These are phyloP conservation scores for Tortrix viridana DNA, from an alignment of 2,888 invertebrate species.

Conservation along the genomic window DNA sequence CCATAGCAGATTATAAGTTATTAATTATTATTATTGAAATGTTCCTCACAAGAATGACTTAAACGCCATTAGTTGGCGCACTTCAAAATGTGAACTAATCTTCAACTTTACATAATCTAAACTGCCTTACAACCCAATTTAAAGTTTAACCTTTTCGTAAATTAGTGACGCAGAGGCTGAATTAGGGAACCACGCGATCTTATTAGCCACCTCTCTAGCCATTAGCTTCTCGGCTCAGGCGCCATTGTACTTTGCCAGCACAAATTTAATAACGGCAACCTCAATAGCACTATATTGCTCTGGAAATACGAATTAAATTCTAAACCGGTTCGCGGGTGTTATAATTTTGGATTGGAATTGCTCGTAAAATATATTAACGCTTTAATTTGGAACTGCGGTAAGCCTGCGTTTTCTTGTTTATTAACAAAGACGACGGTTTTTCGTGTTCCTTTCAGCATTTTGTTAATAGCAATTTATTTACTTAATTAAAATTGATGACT, in stretches of 20 bases:
- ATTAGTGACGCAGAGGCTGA: conserved; percentile 54
- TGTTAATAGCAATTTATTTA: no score
- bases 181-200: conserved; percentile 68
- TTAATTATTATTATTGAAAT: not conserved
- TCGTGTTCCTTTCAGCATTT: no score
- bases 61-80: not conserved
- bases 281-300: conserved; percentile 43
- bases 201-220: conserved; percentile 64
- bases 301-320: conserved; percentile 28
- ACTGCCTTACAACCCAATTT: conserved; percentile 52
- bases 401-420: conserved; percentile 1
- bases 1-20: no score
- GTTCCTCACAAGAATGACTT: not conserved
- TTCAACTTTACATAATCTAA: conserved; percentile 41
- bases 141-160: conserved; percentile 56
- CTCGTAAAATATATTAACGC: conserved; percentile 30
- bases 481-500: no score
- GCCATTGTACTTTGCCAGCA: conserved; percentile 53
- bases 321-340: conserved; percentile 22
- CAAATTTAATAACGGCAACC: conserved; percentile 56
- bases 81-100: not conserved
- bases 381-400: conserved; percentile 28
- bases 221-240: conserved; percentile 50
- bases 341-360: conserved; percentile 30
- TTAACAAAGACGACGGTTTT: conserved; percentile 14